Conservation (phyloP, 2,113 vertebrate genomes). For the Irena cyanogastra region DNA sequence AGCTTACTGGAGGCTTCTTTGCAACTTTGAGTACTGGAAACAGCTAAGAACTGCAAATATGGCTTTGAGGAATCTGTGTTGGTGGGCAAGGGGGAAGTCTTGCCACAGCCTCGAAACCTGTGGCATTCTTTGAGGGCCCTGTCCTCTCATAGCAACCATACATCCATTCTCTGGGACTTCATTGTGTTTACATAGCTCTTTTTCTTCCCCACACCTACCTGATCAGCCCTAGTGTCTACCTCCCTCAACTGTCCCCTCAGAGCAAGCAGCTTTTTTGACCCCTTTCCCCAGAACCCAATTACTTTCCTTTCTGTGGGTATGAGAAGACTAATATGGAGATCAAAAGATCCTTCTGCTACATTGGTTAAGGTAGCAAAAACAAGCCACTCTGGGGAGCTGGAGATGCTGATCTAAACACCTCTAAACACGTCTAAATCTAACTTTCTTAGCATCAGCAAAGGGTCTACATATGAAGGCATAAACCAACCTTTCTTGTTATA, state of each 20-base stretch:
- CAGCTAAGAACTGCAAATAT: not conserved
- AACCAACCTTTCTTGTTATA: not conserved
- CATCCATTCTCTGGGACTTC: not conserved
- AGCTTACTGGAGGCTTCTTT: not conserved
- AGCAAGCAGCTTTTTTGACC: not conserved
- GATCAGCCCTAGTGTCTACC: not conserved
- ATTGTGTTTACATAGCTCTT: not conserved
- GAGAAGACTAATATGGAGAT: not conserved
- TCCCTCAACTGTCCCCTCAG: not conserved
- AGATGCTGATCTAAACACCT: not conserved
- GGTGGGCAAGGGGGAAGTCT: not conserved
- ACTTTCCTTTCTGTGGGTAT: not conserved
- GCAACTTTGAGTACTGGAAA: not conserved
- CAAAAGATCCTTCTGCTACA: not conserved
- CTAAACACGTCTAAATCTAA: too few species aligned
- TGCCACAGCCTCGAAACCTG: not conserved
- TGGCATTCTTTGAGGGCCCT: not conserved
- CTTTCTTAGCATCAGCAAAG: not conserved
- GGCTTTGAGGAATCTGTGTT: not conserved
- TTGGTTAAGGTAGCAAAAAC: not conserved
- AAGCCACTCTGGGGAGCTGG: not conserved
- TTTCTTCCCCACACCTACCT: not conserved
- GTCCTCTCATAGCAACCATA: not conserved
- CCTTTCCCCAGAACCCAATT: not conserved
- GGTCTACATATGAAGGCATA: not conserved